Percentiles rank a stretch among this genome's conserved stretches.
Conservation (phyloP, 2,888 invertebrate genomes). For the Deilephila porcellus region DNA sequence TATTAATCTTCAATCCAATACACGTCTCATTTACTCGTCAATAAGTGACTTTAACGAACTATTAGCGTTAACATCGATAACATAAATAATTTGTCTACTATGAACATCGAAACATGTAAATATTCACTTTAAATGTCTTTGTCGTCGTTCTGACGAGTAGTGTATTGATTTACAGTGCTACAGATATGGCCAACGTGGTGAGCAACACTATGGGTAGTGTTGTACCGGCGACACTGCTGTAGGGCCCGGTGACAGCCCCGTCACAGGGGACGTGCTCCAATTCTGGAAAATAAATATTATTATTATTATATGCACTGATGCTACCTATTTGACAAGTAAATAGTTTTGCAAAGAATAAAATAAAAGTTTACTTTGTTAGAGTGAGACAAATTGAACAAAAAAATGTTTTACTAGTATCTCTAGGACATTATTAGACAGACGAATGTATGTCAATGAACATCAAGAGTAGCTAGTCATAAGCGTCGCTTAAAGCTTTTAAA, state of each 20-base stretch:
- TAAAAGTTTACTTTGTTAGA: too few species aligned
- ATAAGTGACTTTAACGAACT: neutral
- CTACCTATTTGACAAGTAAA: too few species aligned
- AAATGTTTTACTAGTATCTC: too few species aligned
- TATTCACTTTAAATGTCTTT: slow-evolving; percentile 33
- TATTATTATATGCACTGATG: too few species aligned
- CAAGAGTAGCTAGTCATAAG: too few species aligned
- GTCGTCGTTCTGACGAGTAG: slow-evolving; percentile 25
- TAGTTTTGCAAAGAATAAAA: too few species aligned
- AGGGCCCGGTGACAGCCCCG: slow-evolving; percentile 79
- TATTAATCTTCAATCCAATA: neutral
- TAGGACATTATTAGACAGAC: too few species aligned
- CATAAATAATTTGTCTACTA: slow-evolving; percentile 45
- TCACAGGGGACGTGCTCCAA: slow-evolving; percentile 79
- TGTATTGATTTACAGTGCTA: slow-evolving; percentile 65
- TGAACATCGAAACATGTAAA: slow-evolving; percentile 36
- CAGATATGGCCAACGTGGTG: slow-evolving; percentile 75
- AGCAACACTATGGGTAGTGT: slow-evolving; percentile 72
- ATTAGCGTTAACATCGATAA: slow-evolving; percentile 34
- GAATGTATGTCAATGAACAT: too few species aligned
- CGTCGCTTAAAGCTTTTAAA: too few species aligned
- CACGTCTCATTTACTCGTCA: neutral
- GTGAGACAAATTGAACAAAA: too few species aligned
- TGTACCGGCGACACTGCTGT: slow-evolving; percentile 79
- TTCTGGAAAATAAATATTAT: slow-evolving; percentile 59